A percentile compares a stretch with the other conserved stretches of the same genome.
Evolutionary conservation across 2,797 vertebrate species (phyloP).

Genomic region (Florisuga fusca): DNA sequence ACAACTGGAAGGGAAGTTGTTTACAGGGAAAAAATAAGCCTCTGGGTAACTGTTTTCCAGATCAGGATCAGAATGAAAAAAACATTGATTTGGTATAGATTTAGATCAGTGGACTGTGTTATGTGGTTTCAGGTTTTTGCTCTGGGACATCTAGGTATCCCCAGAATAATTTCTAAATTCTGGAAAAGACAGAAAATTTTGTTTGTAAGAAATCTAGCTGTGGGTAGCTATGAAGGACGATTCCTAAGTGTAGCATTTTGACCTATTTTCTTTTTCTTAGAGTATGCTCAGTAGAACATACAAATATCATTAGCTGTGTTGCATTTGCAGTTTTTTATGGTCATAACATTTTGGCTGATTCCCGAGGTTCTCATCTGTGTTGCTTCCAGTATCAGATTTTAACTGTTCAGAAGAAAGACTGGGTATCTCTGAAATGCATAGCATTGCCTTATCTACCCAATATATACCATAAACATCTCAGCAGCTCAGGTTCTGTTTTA

Average conservation of each 20-base stretch:
- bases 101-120: not conserved
- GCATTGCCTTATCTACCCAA: not conserved
- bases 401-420: not conserved
- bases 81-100: not conserved
- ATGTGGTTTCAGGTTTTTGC: not conserved
- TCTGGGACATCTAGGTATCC: not conserved
- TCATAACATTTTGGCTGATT: not conserved
- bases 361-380: not conserved
- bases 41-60: not conserved
- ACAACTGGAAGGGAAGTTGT: not conserved
- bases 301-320: not conserved
- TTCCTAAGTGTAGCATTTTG: not conserved
- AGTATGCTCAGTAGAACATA: not conserved
- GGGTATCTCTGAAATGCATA: not conserved
- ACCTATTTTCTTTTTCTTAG: not conserved
- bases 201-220: not conserved
- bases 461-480: not conserved
- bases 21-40: not conserved
- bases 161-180: not conserved
- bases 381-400: not conserved
- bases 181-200: not conserved
- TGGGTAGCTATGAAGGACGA: not conserved
- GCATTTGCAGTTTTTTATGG: not conserved
- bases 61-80: not conserved
- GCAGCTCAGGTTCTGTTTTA: not conserved